These are phyloP conservation scores for Hypomecis atomaria DNA, from an alignment of 2,888 invertebrate species.

Conservation along the genomic window DNA sequence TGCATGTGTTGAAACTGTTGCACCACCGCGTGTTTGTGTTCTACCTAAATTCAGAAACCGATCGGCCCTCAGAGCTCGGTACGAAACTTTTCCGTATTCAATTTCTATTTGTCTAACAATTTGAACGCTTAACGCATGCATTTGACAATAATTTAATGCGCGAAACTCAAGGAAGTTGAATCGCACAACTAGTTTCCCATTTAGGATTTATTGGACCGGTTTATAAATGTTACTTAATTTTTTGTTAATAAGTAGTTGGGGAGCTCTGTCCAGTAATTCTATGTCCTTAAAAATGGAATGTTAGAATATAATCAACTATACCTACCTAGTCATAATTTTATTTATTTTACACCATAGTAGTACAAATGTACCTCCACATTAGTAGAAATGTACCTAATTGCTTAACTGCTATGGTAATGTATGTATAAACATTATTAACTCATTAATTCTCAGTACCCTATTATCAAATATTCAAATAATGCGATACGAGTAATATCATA, in stretches of 20 bases:
- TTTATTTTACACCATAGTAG: too few species aligned
- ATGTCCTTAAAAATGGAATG: conserved; percentile 3
- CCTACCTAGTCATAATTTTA: too few species aligned
- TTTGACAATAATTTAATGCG: conserved; percentile 32
- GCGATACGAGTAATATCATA: too few species aligned
- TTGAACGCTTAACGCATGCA: conserved; percentile 36
- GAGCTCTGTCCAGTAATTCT: conserved; percentile 25
- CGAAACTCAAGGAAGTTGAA: conserved; percentile 41
- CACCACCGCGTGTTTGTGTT: conserved; percentile 56
- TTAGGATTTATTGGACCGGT: conserved; percentile 44
- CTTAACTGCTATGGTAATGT: too few species aligned
- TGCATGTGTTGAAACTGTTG: conserved; percentile 62
- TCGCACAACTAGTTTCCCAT: conserved; percentile 40
- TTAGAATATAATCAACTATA: not conserved
- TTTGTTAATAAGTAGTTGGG: conserved; percentile 32
- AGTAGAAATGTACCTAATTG: too few species aligned
- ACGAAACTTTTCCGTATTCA: conserved; percentile 35
- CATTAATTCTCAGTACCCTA: too few species aligned
- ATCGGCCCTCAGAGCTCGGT: conserved; percentile 32
- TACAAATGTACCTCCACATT: too few species aligned
- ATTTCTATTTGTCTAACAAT: conserved; percentile 45
- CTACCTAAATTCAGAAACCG: conserved; percentile 37
- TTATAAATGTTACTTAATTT: conserved; percentile 35
- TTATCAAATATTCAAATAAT: too few species aligned
- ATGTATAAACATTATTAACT: too few species aligned